These are phyloP conservation scores for Colostygia pectinataria DNA, from an alignment of 2,888 invertebrate species.

Conservation along the genomic window DNA sequence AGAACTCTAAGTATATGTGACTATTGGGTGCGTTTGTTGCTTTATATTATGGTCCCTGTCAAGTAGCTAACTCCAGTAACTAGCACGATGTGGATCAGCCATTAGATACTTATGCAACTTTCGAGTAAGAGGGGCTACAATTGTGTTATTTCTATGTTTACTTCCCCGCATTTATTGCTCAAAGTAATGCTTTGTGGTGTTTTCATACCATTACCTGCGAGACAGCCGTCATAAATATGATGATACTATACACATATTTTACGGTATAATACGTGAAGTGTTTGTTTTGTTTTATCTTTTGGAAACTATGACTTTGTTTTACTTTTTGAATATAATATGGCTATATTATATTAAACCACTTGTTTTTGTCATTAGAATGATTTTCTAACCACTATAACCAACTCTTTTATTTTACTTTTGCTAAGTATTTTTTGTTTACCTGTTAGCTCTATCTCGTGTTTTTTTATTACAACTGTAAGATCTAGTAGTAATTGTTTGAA, in stretches of 20 bases:
- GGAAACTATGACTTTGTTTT: conserved; percentile 1
- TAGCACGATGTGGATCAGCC: conserved; percentile 24
- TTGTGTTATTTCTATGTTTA: conserved; percentile 68
- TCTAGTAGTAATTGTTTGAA: too few relatives aligned
- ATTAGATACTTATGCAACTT: conserved; percentile 65
- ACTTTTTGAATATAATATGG: neutral
- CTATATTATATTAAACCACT: too few relatives aligned
- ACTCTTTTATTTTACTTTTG: too few relatives aligned
- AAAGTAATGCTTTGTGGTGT: conserved; percentile 69
- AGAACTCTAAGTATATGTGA: too few relatives aligned
- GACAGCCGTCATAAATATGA: conserved; percentile 78
- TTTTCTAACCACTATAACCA: too few relatives aligned
- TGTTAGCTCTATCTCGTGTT: too few relatives aligned
- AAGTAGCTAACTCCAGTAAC: conserved; percentile 12
- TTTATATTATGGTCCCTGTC: too few relatives aligned
- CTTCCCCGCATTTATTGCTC: conserved; percentile 60
- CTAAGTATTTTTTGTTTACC: too few relatives aligned
- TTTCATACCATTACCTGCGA: conserved; percentile 79
- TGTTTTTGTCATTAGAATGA: too few relatives aligned
- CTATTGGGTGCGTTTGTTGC: too few relatives aligned
- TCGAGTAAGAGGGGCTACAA: conserved; percentile 50
- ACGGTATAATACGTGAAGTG: conserved; percentile 30
- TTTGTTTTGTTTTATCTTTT: conserved; percentile 24
- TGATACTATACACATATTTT: conserved; percentile 67
- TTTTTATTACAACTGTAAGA: too few relatives aligned